Conservation (phyloP, 2,797 vertebrate species). For the Tapirus indicus region DNA sequence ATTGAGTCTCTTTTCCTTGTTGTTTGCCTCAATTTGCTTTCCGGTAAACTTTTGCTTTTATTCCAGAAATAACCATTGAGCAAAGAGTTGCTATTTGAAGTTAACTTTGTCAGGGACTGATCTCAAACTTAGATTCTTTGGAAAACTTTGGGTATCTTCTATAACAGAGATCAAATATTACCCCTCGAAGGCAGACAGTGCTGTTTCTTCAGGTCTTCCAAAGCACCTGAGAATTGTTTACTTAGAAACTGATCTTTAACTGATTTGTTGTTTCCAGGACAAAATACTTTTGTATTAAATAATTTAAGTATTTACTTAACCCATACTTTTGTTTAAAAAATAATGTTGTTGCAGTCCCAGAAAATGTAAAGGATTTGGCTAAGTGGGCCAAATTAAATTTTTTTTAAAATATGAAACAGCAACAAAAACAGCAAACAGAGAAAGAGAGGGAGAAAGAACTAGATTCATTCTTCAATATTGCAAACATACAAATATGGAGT, state of each 20-base stretch:
- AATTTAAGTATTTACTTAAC: background rate
- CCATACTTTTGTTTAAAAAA: background rate
- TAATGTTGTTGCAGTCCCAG: background rate
- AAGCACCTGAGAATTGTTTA: background rate
- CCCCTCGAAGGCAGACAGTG: background rate
- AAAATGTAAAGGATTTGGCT: background rate
- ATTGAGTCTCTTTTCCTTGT: background rate
- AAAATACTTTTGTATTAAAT: background rate
- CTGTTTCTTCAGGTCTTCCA: background rate
- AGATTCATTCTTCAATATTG: background rate
- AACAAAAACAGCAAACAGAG: background rate
- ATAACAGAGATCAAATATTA: background rate
- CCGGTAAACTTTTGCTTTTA: background rate
- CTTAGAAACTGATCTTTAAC: background rate
- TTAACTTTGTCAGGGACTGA: background rate
- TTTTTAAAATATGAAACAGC: background rate
- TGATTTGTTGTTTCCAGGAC: background rate
- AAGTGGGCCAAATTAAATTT: background rate
- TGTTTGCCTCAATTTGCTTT: background rate
- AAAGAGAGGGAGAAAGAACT: background rate
- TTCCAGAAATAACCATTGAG: background rate
- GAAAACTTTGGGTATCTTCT: background rate
- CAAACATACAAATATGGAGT: background rate
- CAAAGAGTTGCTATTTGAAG: background rate
- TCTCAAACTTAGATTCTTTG: background rate